These are phyloP conservation scores for Daboia siamensis DNA, from an alignment of 2,113 vertebrate genomes.

Conservation along the genomic window DNA sequence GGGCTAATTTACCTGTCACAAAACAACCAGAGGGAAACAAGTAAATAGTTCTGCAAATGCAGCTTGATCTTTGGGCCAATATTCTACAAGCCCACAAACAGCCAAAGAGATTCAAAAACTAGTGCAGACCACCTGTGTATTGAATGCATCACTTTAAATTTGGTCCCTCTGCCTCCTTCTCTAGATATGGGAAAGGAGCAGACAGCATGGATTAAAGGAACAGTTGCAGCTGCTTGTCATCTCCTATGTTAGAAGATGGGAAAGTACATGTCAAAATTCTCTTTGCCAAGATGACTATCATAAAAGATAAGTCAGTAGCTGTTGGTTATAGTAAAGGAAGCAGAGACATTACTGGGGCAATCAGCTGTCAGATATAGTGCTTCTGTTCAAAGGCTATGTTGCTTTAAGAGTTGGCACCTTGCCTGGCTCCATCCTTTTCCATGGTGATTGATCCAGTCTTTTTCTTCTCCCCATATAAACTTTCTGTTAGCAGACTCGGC, in stretches of 20 bases:
- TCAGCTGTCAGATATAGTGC: neutral
- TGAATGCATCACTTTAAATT: neutral
- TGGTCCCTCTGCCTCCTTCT: neutral
- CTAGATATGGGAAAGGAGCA: neutral
- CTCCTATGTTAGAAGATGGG: neutral
- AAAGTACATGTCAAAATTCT: neutral
- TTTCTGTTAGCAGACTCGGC: neutral
- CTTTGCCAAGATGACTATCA: neutral
- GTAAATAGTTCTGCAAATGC: neutral
- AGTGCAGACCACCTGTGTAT: neutral
- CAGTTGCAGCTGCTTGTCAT: neutral
- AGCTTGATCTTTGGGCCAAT: neutral
- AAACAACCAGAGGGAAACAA: neutral
- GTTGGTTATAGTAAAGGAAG: neutral
- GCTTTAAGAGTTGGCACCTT: neutral
- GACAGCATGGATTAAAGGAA: neutral
- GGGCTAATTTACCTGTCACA: neutral
- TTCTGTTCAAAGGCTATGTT: neutral
- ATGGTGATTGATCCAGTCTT: neutral
- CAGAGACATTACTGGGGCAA: neutral
- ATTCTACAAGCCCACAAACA: neutral
- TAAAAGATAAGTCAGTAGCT: neutral
- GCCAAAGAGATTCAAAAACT: neutral
- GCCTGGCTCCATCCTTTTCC: neutral
- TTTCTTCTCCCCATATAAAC: neutral